phyloP scores from a whole-genome alignment of 1,140 invertebrate genomes.

The Centruroides vittatus region DNA sequence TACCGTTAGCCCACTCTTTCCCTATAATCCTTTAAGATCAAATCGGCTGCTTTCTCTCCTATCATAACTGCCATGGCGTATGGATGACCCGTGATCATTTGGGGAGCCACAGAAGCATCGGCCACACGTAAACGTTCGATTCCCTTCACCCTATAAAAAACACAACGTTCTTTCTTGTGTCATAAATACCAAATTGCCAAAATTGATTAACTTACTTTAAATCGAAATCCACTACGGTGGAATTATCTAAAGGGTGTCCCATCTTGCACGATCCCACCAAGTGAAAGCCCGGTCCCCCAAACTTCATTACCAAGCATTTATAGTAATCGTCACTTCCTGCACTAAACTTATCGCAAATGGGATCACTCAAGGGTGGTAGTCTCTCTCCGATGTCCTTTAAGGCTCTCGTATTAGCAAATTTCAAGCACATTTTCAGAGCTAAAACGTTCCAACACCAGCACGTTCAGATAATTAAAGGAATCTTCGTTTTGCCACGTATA shows the following conservation, averaged over 20 bases:
- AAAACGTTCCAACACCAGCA: no score
- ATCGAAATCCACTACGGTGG: constrained; percentile 64
- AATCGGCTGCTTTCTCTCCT: constrained; percentile 66
- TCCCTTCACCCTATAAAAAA: background rate
- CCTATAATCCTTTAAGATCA: constrained; percentile 42
- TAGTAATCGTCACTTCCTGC: no score
- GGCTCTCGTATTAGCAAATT: no score
- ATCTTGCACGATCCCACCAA: constrained; percentile 47
- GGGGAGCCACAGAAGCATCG: constrained; percentile 60
- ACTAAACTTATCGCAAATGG: no score
- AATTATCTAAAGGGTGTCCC: constrained; percentile 54
- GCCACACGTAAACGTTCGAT: constrained; percentile 52
- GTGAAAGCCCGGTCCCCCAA: constrained; percentile 67
- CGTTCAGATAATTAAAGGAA: no score
- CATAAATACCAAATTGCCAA: no score
- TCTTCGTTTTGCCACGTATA: no score
- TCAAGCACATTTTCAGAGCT: no score
- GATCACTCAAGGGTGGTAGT: no score
- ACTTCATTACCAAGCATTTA: constrained; percentile 65
- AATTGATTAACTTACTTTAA: constrained; percentile 27
- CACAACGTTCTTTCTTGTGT: no score
- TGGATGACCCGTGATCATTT: constrained; percentile 55
- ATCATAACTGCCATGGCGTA: constrained; percentile 70
- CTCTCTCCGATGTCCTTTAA: no score
- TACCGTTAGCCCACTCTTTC: no score